Percentiles rank a stretch among this genome's conserved stretches.
Evolutionary conservation across 1,140 invertebrate species (phyloP).

Genomic region (Mycetomoellerius zeteki): DNA sequence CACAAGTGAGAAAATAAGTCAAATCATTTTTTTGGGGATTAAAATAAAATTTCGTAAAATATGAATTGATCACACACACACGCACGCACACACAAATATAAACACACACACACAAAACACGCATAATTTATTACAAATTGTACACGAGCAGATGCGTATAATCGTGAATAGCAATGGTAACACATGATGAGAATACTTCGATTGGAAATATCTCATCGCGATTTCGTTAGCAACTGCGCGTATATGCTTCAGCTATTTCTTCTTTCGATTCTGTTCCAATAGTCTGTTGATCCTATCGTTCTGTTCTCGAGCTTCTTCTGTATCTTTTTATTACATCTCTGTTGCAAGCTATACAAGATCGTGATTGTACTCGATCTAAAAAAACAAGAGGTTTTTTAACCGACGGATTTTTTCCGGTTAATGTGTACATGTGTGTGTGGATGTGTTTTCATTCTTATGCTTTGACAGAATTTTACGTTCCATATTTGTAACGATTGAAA

Average conservation of each 20-base stretch:
- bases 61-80: background rate
- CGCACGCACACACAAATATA: background rate
- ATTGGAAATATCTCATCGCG: conserved; percentile 59
- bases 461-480: conserved; percentile 21
- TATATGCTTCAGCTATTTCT: conserved; percentile 70
- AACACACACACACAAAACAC: background rate
- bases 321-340: conserved; percentile 68
- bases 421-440: background rate
- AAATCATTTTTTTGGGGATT: background rate
- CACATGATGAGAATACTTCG: conserved; percentile 54
- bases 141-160: conserved; percentile 40
- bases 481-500: conserved; percentile 5
- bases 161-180: conserved; percentile 42
- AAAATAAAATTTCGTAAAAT: background rate
- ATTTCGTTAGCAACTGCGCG: conserved; percentile 66
- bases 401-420: background rate
- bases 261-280: conserved; percentile 43
- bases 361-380: conserved; percentile 37
- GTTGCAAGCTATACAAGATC: conserved; percentile 76
- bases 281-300: conserved; percentile 62
- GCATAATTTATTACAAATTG: background rate
- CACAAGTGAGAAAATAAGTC: background rate
- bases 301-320: conserved; percentile 74
- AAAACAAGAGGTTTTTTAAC: conserved; percentile 23
- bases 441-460: background rate